Percentiles rank a stretch among this genome's conserved stretches.
Evolutionary conservation across 2,113 vertebrate species (phyloP).

Genomic region (Nycticryphes semicollaris): DNA sequence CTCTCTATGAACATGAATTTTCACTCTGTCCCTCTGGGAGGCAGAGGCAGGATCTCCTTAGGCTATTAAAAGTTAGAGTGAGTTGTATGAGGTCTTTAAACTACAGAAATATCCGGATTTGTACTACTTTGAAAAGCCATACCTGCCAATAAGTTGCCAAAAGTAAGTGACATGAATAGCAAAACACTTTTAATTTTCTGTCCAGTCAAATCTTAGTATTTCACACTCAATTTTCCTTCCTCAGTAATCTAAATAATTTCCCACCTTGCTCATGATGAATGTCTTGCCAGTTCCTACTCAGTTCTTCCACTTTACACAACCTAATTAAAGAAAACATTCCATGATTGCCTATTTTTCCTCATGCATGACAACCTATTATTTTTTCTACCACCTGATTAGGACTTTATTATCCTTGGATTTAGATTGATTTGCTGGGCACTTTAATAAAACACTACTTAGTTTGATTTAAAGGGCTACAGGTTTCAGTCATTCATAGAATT

Average conservation of each 20-base stretch:
- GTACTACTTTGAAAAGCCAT: not conserved
- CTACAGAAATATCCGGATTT: not conserved
- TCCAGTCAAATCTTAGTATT: conserved; percentile 79
- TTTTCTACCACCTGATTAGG: conserved; percentile 99
- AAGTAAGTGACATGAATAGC: conserved; percentile 47
- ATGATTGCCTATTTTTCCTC: conserved; percentile 99
- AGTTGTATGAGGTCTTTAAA: not conserved
- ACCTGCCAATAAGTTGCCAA: conserved; percentile 68
- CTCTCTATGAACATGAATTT: not conserved
- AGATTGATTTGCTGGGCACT: conserved; percentile 99
- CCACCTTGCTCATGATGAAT: conserved; percentile 99
- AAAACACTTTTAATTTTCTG: conserved; percentile 75
- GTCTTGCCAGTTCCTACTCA: conserved; percentile 88
- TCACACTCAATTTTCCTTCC: conserved; percentile 83
- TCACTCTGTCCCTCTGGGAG: not conserved
- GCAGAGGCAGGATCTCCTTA: not conserved
- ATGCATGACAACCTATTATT: conserved; percentile 99
- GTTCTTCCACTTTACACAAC: conserved; percentile 94
- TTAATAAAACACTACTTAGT: conserved; percentile 98
- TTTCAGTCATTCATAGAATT: conserved; percentile 87
- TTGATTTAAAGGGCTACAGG: conserved; percentile 91
- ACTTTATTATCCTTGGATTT: conserved; percentile 99
- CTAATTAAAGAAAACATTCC: conserved; percentile 99
- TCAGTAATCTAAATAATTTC: conserved; percentile 98
- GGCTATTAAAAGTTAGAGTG: not conserved